These are phyloP conservation scores for Peromyscus eremicus DNA, from an alignment of 2,797 vertebrate genomes.

Conservation along the genomic window DNA sequence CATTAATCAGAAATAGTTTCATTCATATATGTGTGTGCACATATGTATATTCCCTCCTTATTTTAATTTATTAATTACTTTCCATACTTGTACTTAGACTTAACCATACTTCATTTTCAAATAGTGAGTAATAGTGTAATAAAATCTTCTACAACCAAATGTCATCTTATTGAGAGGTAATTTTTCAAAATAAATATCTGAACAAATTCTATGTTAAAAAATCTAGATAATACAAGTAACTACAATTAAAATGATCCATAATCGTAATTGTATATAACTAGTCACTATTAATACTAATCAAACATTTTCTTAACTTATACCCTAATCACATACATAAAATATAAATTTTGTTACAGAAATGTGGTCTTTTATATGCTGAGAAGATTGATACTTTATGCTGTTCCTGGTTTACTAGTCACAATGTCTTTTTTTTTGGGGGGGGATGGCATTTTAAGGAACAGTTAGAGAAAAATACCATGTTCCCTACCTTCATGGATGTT, in stretches of 20 bases:
- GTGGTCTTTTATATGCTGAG: background rate
- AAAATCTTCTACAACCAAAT: slow-evolving; percentile 14
- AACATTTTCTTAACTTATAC: background rate
- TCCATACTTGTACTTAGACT: background rate
- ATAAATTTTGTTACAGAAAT: background rate
- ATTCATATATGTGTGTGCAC: background rate
- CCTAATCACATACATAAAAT: background rate
- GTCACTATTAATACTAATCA: background rate
- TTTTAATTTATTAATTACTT: background rate
- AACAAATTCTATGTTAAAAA: background rate
- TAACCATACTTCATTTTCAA: background rate
- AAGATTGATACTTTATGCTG: background rate
- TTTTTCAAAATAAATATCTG: slow-evolving; percentile 23
- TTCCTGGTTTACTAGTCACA: background rate
- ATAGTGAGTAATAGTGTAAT: background rate
- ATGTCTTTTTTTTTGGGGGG: background rate
- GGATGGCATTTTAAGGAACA: background rate
- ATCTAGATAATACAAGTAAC: background rate
- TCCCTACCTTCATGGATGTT: background rate
- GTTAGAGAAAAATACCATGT: background rate
- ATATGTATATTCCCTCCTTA: background rate
- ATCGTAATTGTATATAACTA: background rate
- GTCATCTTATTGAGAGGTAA: background rate
- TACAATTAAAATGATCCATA: background rate
- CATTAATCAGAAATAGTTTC: background rate